Base-by-base conservation (phyloP, 1,140 invertebrate species). In the Philaenus spumarius region DNA sequence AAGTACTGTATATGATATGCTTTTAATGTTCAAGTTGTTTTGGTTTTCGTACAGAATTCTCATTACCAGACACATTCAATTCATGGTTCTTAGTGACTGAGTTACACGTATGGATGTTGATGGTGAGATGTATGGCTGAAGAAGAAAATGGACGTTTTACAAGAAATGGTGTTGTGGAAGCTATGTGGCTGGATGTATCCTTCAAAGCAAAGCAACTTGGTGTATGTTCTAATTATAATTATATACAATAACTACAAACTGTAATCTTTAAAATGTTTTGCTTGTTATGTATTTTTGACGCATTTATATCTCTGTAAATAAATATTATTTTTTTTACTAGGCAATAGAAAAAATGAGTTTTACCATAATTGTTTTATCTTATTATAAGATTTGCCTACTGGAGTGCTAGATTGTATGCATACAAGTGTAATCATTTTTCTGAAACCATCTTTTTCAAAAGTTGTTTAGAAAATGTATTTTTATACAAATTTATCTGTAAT, bases 11-110 rank as follows among this genome's bases (percentile, higher is more conserved):
- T n/a, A n/a, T n/a, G n/a, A n/a, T n/a, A n/a, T n/a, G n/a, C n/a
- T n/a, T n/a, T n/a, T n/a, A n/a, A n/a, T n/a, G n/a, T n/a, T n/a
- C n/a, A n/a, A n/a, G n/a, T n/a, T n/a, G n/a, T n/a, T n/a, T n/a
- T n/a, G n/a, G n/a, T n/a, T n/a, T 62, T 60, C 81, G 85, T 74
- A 65, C 75, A 77, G 80, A 81, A 67, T 83, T 86, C 55, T 73
- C 84, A 42, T 71, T 93, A 68, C 77, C 81, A 19, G 89, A 93
- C 64, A 89, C 87, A 30, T 90, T 90, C 69, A 80, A 80, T 62
- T 90, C 89, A 1, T 93, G 89, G 89, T 93, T 90, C 71, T 68
- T 84, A 1, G 73, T 93, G 2, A 90, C 86, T 1, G 89, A 93
- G 71, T 72, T 93, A 15, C 89, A 94, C 71, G 78, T 93, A 1